A percentile compares a stretch with the other conserved stretches of the same genome.
phyloP scores from a whole-genome alignment of 92 coral and sea anemone genomes.

The Pocillopora meandrina region DNA sequence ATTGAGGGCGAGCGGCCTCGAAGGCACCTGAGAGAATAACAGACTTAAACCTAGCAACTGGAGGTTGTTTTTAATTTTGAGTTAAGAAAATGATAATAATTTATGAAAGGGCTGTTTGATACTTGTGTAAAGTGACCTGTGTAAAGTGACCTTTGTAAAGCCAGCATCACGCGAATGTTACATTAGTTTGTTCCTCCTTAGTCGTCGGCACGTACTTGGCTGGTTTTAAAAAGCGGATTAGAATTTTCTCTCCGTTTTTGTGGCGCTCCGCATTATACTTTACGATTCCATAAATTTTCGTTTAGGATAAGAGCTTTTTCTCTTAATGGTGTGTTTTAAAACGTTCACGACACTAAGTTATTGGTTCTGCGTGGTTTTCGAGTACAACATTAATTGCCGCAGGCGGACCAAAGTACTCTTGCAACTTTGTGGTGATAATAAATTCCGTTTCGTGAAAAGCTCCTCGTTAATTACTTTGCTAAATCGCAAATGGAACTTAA shows the following conservation, averaged over 20 bases:
- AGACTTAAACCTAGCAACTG: background rate
- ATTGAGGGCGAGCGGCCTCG: background rate
- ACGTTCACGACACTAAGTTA: background rate
- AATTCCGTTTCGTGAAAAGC: background rate
- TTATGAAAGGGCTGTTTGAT: background rate
- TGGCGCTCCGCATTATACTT: background rate
- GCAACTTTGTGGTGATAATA: background rate
- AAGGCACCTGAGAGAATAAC: background rate
- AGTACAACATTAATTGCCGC: background rate
- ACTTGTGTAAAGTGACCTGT: background rate
- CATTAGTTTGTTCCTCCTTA: background rate
- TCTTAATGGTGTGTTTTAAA: background rate
- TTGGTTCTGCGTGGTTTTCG: background rate
- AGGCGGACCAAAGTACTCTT: background rate
- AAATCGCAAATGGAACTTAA: background rate
- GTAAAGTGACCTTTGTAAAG: background rate
- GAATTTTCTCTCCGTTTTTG: background rate
- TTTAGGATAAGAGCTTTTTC: background rate
- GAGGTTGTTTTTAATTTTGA: background rate
- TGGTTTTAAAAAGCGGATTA: background rate
- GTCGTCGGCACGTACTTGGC: no score
- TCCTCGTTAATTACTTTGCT: background rate
- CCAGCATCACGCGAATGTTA: background rate
- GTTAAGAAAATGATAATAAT: background rate
- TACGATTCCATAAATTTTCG: conserved; percentile 1